Conservation (phyloP, 2,113 vertebrate species). For the Leptodactylus fuscus region DNA sequence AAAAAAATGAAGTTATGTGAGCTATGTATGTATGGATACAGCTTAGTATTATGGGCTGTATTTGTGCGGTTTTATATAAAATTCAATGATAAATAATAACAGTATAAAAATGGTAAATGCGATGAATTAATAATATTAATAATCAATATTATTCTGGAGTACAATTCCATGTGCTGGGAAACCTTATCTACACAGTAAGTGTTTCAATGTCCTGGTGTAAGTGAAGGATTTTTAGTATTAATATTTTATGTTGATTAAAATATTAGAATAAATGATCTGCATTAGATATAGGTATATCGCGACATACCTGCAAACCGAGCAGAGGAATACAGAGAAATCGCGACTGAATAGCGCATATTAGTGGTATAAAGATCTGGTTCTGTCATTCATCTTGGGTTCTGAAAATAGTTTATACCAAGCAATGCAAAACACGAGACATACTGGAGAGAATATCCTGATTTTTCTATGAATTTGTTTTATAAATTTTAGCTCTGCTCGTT, state of each 20-base stretch:
- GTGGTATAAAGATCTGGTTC: not conserved
- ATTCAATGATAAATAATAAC: too few relatives aligned
- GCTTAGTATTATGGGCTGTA: too few relatives aligned
- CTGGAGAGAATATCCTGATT: not conserved
- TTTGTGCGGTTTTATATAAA: too few relatives aligned
- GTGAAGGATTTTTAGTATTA: too few relatives aligned
- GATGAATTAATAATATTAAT: too few relatives aligned
- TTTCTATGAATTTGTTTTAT: not conserved
- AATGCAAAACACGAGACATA: too few relatives aligned
- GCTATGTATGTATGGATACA: too few relatives aligned
- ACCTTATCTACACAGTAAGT: not conserved
- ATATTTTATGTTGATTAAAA: too few relatives aligned
- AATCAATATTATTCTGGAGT: too few relatives aligned
- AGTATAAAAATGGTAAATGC: not conserved
- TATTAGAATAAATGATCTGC: too few relatives aligned
- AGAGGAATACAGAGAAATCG: not conserved
- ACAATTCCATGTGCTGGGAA: not conserved
- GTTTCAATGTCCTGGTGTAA: too few relatives aligned
- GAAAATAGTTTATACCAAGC: not conserved
- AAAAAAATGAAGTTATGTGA: too few relatives aligned
- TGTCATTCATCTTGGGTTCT: not conserved
- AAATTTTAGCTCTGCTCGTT: not conserved
- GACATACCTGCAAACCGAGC: not conserved
- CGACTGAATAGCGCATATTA: not conserved
- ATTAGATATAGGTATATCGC: not conserved